phyloP scores from a whole-genome alignment of 1,140 invertebrate species.

The Phymorhynchus buccinoides region DNA sequence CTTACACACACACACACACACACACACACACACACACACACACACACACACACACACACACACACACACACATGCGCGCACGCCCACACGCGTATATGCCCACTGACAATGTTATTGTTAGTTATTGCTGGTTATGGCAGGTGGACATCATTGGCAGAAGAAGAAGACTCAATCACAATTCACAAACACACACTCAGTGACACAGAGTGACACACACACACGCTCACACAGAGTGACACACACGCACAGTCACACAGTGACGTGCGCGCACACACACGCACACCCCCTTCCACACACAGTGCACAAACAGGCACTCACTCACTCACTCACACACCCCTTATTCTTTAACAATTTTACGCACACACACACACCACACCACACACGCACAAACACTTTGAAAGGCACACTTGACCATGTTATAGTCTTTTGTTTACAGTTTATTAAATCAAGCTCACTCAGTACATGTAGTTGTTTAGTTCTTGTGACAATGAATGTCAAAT shows the following conservation, averaged over 20 bases:
- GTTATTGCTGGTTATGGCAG: too few species aligned
- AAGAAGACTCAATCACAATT: too few species aligned
- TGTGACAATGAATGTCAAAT: not conserved
- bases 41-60: constrained; percentile 19
- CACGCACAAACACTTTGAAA: too few species aligned
- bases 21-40: constrained; percentile 16
- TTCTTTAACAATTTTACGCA: too few species aligned
- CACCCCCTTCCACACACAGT: not conserved
- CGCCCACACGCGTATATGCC: too few species aligned
- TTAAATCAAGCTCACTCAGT: not conserved
- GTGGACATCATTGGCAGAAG: too few species aligned
- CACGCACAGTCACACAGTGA: not conserved
- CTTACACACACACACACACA: not conserved
- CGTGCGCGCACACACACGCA: constrained; percentile 16
- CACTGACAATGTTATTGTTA: too few species aligned
- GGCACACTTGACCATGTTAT: not conserved
- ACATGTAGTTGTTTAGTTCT: not conserved
- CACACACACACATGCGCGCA: not conserved
- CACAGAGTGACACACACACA: not conserved
- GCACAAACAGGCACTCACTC: too few species aligned
- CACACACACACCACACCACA: too few species aligned
- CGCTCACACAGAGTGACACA: not conserved
- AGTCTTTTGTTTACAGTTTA: too few species aligned
- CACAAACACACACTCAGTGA: not conserved
- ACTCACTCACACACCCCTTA: too few species aligned